These are phyloP conservation scores for Paralvinella palmiformis DNA, from an alignment of 1,140 invertebrate genomes.

Conservation along the genomic window DNA sequence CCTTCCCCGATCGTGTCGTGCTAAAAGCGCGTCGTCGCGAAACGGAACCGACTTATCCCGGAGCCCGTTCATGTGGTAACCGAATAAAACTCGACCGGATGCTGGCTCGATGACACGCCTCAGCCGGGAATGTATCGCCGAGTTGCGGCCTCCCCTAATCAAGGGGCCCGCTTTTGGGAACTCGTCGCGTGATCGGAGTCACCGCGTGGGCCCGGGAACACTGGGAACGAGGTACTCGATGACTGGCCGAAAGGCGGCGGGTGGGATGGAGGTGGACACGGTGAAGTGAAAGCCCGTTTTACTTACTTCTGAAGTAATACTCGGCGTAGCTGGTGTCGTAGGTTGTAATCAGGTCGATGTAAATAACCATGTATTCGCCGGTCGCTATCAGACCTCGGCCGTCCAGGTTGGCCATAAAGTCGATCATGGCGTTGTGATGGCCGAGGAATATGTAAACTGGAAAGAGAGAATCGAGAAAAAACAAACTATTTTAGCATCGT, in stretches of 20 bases:
- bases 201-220: not conserved
- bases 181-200: too few relatives aligned
- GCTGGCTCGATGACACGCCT: too few relatives aligned
- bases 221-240: not conserved
- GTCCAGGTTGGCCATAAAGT: conserved; percentile 84
- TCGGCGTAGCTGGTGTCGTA: conserved; percentile 21
- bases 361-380: conserved; percentile 88
- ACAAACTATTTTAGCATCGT: too few relatives aligned
- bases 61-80: too few relatives aligned
- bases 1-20: too few relatives aligned
- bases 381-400: conserved; percentile 72
- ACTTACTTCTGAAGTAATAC: conserved; percentile 18
- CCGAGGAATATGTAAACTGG: conserved; percentile 90
- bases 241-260: not conserved
- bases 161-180: too few relatives aligned
- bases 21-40: too few relatives aligned
- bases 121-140: too few relatives aligned
- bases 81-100: too few relatives aligned
- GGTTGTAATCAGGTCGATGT: conserved; percentile 30
- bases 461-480: conserved; percentile 34
- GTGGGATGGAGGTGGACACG: not conserved
- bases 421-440: conserved; percentile 67
- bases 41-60: too few relatives aligned
- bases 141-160: too few relatives aligned
- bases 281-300: not conserved